These are phyloP conservation scores for Kryphioiulus occultus DNA, from an alignment of 2,888 invertebrate species.

Conservation along the genomic window DNA sequence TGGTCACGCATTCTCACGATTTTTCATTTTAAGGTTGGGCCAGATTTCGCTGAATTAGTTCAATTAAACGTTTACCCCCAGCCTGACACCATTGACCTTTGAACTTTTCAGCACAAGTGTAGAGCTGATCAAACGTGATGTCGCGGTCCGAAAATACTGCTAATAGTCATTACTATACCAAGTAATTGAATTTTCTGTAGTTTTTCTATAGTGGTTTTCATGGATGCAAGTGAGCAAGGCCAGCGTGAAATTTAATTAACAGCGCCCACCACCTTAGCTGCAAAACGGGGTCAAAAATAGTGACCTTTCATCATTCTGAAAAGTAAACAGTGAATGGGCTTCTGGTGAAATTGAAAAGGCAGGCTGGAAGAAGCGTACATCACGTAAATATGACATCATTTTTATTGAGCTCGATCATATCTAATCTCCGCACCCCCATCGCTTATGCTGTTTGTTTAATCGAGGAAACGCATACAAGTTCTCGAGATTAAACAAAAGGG, in stretches of 20 bases:
- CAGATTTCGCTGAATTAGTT: not conserved
- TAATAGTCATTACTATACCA: too few relatives aligned
- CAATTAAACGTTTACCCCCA: not conserved
- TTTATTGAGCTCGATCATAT: not conserved
- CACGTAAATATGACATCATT: not conserved
- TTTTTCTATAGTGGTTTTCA: not conserved
- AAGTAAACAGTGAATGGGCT: not conserved
- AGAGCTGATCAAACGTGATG: not conserved
- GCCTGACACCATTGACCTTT: not conserved
- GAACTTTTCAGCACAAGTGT: not conserved
- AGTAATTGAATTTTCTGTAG: not conserved
- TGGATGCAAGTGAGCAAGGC: not conserved
- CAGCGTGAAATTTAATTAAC: not conserved
- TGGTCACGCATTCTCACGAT: conserved; percentile 11
- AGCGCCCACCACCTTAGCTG: not conserved
- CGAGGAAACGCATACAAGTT: not conserved
- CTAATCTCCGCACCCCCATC: not conserved
- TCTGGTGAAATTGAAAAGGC: not conserved
- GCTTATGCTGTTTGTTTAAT: not conserved
- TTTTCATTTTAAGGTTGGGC: not conserved
- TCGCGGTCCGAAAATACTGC: too few relatives aligned
- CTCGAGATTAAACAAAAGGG: not conserved
- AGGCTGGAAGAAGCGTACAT: not conserved
- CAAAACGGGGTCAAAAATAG: not conserved
- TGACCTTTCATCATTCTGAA: not conserved